Percentiles rank a stretch among this genome's conserved stretches.
Evolutionary conservation across 2,888 invertebrate genomes (phyloP).

Genomic region (Chironomus riparius): DNA sequence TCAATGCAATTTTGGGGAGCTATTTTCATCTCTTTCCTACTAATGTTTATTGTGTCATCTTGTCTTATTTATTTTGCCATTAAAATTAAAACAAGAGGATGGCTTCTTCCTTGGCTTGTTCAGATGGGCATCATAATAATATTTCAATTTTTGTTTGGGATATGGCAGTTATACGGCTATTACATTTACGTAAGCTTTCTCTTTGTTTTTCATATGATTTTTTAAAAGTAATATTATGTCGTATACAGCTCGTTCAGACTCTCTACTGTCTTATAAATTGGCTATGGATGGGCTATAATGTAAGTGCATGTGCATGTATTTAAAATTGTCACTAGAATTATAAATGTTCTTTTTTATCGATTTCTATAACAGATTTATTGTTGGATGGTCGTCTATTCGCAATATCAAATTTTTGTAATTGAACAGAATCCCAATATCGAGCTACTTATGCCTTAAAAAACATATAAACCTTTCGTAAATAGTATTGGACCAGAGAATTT

Average conservation of each 20-base stretch:
- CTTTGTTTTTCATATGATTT: not conserved
- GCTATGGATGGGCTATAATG: conserved; percentile 79
- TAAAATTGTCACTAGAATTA: too few species aligned
- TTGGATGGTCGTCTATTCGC: conserved; percentile 76
- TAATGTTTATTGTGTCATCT: conserved; percentile 46
- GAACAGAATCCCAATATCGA: conserved; percentile 84
- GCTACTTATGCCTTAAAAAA: conserved; percentile 53
- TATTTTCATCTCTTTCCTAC: conserved; percentile 38
- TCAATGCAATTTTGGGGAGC: conserved; percentile 62
- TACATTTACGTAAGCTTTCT: conserved; percentile 74
- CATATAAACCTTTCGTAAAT: too few species aligned
- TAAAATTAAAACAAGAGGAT: conserved; percentile 61
- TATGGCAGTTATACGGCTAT: conserved; percentile 81
- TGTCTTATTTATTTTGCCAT: conserved; percentile 39
- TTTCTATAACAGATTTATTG: conserved; percentile 64
- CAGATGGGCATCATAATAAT: conserved; percentile 58
- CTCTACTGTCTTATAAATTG: conserved; percentile 67
- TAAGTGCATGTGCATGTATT: conserved; percentile 50
- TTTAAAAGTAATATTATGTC: not conserved
- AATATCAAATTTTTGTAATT: conserved; percentile 69
- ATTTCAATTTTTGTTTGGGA: conserved; percentile 69
- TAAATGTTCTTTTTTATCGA: conserved; percentile 34
- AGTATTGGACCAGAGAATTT: too few species aligned
- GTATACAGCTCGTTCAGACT: conserved; percentile 64
- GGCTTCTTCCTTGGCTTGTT: conserved; percentile 71